Base-by-base conservation (phyloP, 2,113 vertebrate genomes). In the Syrmaticus mikado region DNA sequence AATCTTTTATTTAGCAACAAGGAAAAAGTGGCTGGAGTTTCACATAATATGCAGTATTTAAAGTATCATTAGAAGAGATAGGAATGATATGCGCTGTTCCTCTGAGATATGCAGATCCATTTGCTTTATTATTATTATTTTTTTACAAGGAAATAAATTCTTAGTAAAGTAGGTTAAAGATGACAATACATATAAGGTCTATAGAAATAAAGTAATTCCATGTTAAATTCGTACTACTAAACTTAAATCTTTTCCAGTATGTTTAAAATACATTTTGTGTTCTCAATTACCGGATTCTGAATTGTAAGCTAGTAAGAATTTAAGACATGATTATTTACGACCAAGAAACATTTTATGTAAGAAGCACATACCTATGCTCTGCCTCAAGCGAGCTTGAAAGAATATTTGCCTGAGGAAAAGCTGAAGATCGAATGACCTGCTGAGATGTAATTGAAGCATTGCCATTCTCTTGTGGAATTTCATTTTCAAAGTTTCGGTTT, bases 331-430 rank as follows among this genome's bases (percentile, higher is more conserved):
- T 82, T 52, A 85, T 38, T 41, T 65, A 65, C 8, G 34, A 65
- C 13, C 22, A 86, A 70, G 14, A 32, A 94, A 84, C 12, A 50
- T 14, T 52, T 75, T 72, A 70, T 11, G 24, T 41, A 46, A 67
- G 64, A 75, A 94, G 57, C 60, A 96, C 97, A 80, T 89, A 98
- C 98, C 98, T 98, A 92, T 98, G 98, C 73, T 98, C 98, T 91
- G 98, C 98, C 87, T 98, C 98, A 85, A 98, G 97, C 18, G 98
- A 98, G 91, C 98, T 98, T 74, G 98, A 98, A 97, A 98, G 97
- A 96, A 98, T 94, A 94, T 97, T 95, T 55, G 96, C 88, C 84
- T 97, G 98, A 87, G 98, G 96, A 52, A 98, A 98, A 68, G 96
- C 18, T 91, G 98, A 97, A 95, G 98, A 97, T 11, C 60, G 95